phyloP scores from a whole-genome alignment of 2,113 vertebrate genomes.

The Nymphicus hollandicus region DNA sequence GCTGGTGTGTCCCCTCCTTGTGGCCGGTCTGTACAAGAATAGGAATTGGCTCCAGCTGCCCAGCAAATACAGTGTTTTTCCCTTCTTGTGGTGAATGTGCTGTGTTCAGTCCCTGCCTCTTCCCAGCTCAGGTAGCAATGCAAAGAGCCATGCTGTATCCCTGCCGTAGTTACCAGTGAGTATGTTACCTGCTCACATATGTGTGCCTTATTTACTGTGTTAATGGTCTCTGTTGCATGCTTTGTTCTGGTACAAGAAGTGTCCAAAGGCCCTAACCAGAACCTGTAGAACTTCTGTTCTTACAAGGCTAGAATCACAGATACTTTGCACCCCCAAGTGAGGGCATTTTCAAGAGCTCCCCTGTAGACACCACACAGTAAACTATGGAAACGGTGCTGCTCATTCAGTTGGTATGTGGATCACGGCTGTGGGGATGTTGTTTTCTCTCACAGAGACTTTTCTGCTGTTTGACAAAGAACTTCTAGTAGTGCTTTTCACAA shows the following conservation, averaged over 20 bases:
- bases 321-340: neutral
- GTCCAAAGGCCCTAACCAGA: neutral
- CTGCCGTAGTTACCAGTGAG: neutral
- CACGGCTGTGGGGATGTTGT: neutral
- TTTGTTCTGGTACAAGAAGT: neutral
- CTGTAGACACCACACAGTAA: neutral
- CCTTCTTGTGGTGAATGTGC: neutral
- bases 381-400: neutral
- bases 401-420: neutral
- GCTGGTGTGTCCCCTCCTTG: neutral
- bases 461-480: neutral
- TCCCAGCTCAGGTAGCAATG: neutral
- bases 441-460: neutral
- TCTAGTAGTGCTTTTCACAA: neutral
- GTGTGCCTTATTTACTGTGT: neutral
- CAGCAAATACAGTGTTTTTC: neutral
- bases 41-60: neutral
- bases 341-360: neutral
- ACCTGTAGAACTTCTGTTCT: neutral
- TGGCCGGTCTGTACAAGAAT: neutral
- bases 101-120: neutral
- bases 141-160: fast-evolving
- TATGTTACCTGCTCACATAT: neutral
- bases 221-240: neutral
- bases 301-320: neutral